Base-by-base conservation (phyloP, 1,140 invertebrate species). In the Pectinophora gossypiella region DNA sequence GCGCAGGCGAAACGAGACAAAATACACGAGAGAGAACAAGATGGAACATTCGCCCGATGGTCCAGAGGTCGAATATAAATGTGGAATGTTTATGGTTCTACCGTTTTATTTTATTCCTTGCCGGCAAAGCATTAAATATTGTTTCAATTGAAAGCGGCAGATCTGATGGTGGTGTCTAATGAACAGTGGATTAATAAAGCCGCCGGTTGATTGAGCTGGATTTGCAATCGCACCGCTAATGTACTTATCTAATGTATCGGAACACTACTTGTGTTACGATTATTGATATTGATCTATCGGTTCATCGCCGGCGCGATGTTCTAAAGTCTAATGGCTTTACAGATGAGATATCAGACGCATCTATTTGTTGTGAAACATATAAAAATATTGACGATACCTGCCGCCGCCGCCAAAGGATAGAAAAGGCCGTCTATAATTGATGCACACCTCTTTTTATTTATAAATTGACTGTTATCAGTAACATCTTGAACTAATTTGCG, bases 11-110 rank as follows among this genome's bases (percentile, higher is more conserved):
- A 84, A 56, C 18, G 69, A 59, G 77, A 85, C 53, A 48, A 23
- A 51, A 21, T 35, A 59, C 43, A 19, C 42, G 57, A 7, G 69
- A 48, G 47, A 38, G 45, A 84, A 61, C 66, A 65, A 54, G 77
- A 81, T 40, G 36, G 49, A 32, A 20, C 50, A 61, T 52, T 59
- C 71, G 68, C 74, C 70, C 78, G 75, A 59, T 66, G 69, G 72
- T 61, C 76, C 75, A 83, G 83, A 84, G 80, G 81, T 83, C 81
- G 83, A 78, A 82, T 83, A 82, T 82, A 81, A 83, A 84, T 72
- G 76, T 86, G 80, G 81, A 86, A 86, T 86, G 83, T 86, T 86
- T 86, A 86, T 86, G 76, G 79, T 76, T 83, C 83, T 83, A 85
- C 83, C 77, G 83, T 83, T 85, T 85, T 84, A 86, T 84, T 84